Conservation (phyloP, 2,113 vertebrate genomes). For the Oryzias curvinotus region DNA sequence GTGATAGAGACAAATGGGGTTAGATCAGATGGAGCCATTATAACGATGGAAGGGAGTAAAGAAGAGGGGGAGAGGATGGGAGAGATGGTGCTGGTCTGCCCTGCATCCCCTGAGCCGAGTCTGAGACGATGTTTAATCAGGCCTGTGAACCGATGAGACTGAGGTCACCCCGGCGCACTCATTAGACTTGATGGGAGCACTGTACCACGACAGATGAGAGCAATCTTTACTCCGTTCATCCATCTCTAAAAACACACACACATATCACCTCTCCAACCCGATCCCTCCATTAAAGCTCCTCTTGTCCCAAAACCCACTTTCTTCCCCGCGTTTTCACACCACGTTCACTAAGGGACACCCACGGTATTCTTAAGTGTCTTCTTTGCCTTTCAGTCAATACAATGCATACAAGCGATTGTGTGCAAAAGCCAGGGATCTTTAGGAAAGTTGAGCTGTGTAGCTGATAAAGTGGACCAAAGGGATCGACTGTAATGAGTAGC, state of each 20-base stretch:
- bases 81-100: constrained; percentile 43
- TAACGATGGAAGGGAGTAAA: constrained; percentile 53
- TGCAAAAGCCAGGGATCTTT: constrained; percentile 44
- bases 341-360: constrained; percentile 13
- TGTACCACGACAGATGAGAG: constrained; percentile 68
- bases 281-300: constrained; percentile 18
- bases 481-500: constrained; percentile 57
- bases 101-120: constrained; percentile 51
- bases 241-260: constrained; percentile 74
- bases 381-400: constrained; percentile 34
- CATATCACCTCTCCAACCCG: constrained; percentile 49
- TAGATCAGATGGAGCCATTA: constrained; percentile 66
- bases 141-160: constrained; percentile 69
- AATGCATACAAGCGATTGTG: constrained; percentile 23
- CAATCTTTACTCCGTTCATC: constrained; percentile 74
- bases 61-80: constrained; percentile 19
- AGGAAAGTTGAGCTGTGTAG: constrained; percentile 50
- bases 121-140: constrained; percentile 76
- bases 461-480: constrained; percentile 57
- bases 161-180: constrained; percentile 74
- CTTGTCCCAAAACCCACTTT: constrained; percentile 36
- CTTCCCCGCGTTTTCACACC: constrained; percentile 22
- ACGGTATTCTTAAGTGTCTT: constrained; percentile 15
- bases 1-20: constrained; percentile 70
- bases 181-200: constrained; percentile 75